Evolutionary conservation across 2,888 invertebrate species (phyloP), one percentile per base, ranked within the genome.

Genomic region (Amphimallon solstitiale): DNA sequence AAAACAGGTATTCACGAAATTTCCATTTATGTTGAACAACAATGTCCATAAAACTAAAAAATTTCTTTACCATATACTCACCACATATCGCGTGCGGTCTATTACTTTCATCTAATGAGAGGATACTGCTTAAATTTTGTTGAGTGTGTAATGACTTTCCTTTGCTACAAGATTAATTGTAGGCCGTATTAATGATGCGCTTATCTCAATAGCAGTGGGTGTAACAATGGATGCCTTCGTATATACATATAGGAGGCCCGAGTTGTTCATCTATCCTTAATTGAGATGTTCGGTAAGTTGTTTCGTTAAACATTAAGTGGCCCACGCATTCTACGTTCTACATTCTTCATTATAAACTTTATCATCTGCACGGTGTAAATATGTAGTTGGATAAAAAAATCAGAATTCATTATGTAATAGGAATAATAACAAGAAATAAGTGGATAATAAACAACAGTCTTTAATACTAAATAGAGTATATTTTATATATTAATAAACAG

Each of bases 211-310:
- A 34, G 14, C 17, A 23, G 63, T 51, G 54, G 63, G 63, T 34
- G 63, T 63, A 63, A 63, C 63, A 63, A 63, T 63, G 43, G 43
- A 40, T 38, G 23, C 19, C 38, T 63, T 52, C 43, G 23, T 63
- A 45, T 46, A n/a, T 12, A 14, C 45, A 45, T 21, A 19, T 14
- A 38, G n/a, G 19, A 21, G 35, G 38, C 14, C 15, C 19, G 38
- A 38, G n/a, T 52, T 43, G 29, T 29, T 29, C 29, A 5, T 29
- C 29, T 9, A 9, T 29, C 29, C 29, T 29, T 29, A 29, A 29
- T 29, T 29, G 29, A 29, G 29, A 29, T 29, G 29, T 29, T 29
- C 29, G 5, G 2, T 29, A 51, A 63, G 52, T 63, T 63, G 63
- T 52, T 46, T 46, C 23, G 61, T 61, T 61, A 46, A 46, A 61